phyloP scores from a whole-genome alignment of 2,113 vertebrate species.

The Anseranas semipalmata region DNA sequence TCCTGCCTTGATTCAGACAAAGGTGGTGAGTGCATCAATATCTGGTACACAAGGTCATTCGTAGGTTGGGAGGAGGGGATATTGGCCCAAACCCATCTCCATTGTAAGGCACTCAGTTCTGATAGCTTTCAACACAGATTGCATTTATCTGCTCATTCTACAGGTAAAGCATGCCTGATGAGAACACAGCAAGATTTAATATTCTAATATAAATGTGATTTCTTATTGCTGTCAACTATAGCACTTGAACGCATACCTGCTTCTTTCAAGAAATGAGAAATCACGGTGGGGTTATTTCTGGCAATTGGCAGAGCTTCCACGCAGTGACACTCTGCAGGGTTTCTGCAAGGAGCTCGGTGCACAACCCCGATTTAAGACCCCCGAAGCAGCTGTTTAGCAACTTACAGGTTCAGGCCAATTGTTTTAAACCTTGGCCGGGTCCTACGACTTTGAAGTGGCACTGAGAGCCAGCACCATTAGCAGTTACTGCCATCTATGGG shows the following conservation, averaged over 20 bases:
- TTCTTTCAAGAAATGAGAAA: neutral
- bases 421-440: neutral
- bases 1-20: neutral
- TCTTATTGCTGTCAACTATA: neutral
- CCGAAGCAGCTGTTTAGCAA: neutral
- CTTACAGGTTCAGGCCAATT: neutral
- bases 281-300: neutral
- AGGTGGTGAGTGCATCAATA: neutral
- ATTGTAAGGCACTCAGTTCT: neutral
- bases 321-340: neutral
- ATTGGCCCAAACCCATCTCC: neutral
- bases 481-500: slow-evolving; percentile 65
- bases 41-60: neutral
- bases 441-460: neutral
- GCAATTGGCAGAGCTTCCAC: neutral
- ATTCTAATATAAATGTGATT: slow-evolving; percentile 9
- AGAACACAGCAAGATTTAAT: neutral
- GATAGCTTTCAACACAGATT: neutral
- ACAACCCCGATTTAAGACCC: neutral
- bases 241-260: neutral
- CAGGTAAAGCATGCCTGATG: neutral
- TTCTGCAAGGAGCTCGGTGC: neutral
- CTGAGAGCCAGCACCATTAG: neutral
- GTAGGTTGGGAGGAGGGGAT: neutral
- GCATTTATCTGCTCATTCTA: neutral